These are phyloP conservation scores for Myotis brandtii DNA, from an alignment of 2,113 vertebrate species.

Conservation along the genomic window DNA sequence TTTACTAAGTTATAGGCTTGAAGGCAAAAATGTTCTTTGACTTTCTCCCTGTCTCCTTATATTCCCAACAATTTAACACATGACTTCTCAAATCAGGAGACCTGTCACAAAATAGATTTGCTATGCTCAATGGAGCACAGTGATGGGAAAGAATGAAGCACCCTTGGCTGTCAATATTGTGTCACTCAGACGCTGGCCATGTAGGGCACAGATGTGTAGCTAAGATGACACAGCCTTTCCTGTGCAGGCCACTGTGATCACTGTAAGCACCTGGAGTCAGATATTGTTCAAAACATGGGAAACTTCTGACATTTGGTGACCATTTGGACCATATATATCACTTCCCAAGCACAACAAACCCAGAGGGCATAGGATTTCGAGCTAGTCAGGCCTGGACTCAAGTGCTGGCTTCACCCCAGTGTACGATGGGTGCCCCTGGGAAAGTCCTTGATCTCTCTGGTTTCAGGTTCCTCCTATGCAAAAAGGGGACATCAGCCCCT, in stretches of 20 bases:
- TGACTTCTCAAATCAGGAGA: constrained; percentile 46
- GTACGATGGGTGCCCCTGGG: not conserved
- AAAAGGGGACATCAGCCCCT: not conserved
- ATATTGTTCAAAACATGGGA: not conserved
- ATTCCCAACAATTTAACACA: constrained; percentile 15
- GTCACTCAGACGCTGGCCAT: not conserved
- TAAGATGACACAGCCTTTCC: not conserved
- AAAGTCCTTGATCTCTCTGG: not conserved
- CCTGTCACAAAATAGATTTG: not conserved
- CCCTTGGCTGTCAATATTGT: not conserved
- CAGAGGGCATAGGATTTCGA: not conserved
- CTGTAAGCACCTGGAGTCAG: not conserved
- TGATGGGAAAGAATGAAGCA: not conserved
- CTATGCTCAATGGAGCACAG: not conserved
- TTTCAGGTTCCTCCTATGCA: not conserved
- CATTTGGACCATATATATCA: not conserved
- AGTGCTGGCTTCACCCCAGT: not conserved
- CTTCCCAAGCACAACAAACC: not conserved
- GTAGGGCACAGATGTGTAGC: not conserved
- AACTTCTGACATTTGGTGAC: not conserved
- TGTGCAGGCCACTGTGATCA: not conserved
- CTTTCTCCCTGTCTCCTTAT: not conserved
- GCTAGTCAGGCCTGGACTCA: not conserved
- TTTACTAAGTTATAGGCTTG: not conserved
- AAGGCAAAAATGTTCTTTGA: not conserved